Evolutionary conservation across 2,797 vertebrate genomes (phyloP).

Genomic region (Sardinella longiceps): DNA sequence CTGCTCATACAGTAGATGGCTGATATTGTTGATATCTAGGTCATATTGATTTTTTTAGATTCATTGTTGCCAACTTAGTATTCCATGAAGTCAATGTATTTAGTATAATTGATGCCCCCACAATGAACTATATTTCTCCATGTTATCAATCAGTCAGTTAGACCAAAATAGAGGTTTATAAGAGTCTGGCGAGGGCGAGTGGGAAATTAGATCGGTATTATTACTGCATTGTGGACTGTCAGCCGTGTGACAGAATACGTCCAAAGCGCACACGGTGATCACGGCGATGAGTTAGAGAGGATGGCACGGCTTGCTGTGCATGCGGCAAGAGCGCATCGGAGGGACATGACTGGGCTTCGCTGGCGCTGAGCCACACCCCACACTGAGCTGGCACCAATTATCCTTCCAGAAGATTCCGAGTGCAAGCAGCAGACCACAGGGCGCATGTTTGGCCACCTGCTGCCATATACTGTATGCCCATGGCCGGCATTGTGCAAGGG

Average conservation of each 20-base stretch:
- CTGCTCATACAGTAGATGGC: not conserved
- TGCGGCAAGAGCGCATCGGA: constrained; percentile 42
- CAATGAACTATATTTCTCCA: not conserved
- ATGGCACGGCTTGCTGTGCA: constrained; percentile 30
- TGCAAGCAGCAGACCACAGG: constrained; percentile 30
- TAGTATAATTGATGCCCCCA: not conserved
- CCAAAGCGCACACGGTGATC: constrained; percentile 20
- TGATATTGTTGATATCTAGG: no score
- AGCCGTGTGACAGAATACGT: not conserved
- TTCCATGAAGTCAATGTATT: not conserved
- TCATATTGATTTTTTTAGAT: not conserved
- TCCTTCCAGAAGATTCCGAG: constrained; percentile 39
- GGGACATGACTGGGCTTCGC: constrained; percentile 50
- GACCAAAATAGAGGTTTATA: not conserved
- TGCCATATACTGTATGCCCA: constrained; percentile 16
- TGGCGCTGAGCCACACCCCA: constrained; percentile 47
- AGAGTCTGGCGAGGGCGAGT: not conserved
- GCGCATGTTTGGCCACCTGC: constrained; percentile 22
- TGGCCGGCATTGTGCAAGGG: not conserved
- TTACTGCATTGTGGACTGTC: not conserved
- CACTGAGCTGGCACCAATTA: constrained; percentile 50
- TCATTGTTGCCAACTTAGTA: not conserved
- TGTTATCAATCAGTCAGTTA: not conserved
- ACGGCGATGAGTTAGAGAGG: constrained; percentile 51
- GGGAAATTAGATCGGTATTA: not conserved